Evolutionary conservation across 2,797 vertebrate genomes (phyloP).

Genomic region (Etheostoma nigrum): DNA sequence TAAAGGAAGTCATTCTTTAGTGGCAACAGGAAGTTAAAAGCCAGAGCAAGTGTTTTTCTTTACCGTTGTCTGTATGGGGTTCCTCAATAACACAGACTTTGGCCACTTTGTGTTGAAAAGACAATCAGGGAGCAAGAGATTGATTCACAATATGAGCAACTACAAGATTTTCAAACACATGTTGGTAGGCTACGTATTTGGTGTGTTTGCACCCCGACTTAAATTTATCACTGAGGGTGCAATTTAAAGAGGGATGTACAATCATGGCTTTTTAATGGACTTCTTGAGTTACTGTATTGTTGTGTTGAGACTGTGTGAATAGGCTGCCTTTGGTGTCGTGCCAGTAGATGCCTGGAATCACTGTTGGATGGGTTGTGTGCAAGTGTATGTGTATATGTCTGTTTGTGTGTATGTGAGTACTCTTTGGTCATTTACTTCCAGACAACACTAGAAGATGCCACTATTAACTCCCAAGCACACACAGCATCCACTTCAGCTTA

Average conservation of each 20-base stretch:
- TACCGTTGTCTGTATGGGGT: constrained; percentile 36
- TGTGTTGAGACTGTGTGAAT: constrained; percentile 63
- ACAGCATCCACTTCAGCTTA: constrained; percentile 7
- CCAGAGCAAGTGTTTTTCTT: constrained; percentile 32
- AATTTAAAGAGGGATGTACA: constrained; percentile 44
- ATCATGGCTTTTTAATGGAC: constrained; percentile 66
- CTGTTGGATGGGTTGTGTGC: constrained; percentile 28
- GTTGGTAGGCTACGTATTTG: background rate
- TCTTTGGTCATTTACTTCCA: background rate
- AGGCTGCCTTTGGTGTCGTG: constrained; percentile 45
- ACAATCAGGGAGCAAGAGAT: background rate
- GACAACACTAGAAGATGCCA: background rate
- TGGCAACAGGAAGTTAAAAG: constrained; percentile 24
- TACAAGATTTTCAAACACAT: background rate
- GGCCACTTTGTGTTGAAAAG: constrained; percentile 12
- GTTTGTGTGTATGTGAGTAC: background rate
- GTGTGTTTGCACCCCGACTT: constrained; percentile 9
- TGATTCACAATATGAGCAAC: background rate
- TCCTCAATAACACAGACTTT: constrained; percentile 34
- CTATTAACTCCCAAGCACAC: background rate
- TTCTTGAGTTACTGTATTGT: constrained; percentile 55
- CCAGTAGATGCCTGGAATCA: constrained; percentile 46
- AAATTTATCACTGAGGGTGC: constrained; percentile 32
- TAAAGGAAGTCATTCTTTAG: constrained; percentile 46
- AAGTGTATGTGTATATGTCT: background rate